A percentile compares a stretch with the other conserved stretches of the same genome.
Evolutionary conservation across 2,113 vertebrate genomes (phyloP).

Genomic region (Coreoperca whiteheadi): DNA sequence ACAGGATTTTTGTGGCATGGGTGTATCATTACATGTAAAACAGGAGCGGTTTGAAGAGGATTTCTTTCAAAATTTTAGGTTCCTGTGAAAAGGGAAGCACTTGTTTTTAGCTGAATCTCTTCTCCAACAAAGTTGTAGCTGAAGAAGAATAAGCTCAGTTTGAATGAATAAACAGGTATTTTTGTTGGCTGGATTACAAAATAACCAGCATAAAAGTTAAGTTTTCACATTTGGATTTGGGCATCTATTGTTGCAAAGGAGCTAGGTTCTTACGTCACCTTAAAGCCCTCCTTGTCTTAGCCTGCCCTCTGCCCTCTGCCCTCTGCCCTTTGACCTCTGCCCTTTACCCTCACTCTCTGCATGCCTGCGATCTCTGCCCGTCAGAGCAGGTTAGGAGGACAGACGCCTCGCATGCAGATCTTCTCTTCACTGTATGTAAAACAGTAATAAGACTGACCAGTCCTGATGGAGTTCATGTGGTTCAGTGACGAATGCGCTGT

Average conservation of each 20-base stretch:
- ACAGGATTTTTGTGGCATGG: background rate
- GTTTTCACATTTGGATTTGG: background rate
- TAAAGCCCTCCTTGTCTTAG: constrained; percentile 37
- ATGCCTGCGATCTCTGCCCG: background rate
- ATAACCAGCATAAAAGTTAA: background rate
- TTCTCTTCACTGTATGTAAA: constrained; percentile 32
- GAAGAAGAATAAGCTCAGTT: background rate
- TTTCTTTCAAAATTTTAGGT: constrained; percentile 18
- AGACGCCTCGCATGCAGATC: background rate
- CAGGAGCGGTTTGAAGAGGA: background rate
- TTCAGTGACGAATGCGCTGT: constrained; percentile 32
- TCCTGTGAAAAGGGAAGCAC: background rate
- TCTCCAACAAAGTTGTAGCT: background rate
- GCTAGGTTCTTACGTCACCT: constrained; percentile 28
- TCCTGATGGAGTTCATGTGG: constrained; percentile 38
- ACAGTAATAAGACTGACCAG: constrained; percentile 46
- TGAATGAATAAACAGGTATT: background rate
- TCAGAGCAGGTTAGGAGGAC: constrained; percentile 37
- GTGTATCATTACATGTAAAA: constrained; percentile 10
- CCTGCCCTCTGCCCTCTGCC: constrained; percentile 43
- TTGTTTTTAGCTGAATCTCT: constrained; percentile 9
- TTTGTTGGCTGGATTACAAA: background rate
- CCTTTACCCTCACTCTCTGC: constrained; percentile 20
- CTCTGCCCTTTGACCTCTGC: constrained; percentile 52
- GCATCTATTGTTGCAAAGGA: constrained; percentile 41